phyloP scores from a whole-genome alignment of 92 coral and sea anemone genomes.

The Phenganax subtilis region DNA sequence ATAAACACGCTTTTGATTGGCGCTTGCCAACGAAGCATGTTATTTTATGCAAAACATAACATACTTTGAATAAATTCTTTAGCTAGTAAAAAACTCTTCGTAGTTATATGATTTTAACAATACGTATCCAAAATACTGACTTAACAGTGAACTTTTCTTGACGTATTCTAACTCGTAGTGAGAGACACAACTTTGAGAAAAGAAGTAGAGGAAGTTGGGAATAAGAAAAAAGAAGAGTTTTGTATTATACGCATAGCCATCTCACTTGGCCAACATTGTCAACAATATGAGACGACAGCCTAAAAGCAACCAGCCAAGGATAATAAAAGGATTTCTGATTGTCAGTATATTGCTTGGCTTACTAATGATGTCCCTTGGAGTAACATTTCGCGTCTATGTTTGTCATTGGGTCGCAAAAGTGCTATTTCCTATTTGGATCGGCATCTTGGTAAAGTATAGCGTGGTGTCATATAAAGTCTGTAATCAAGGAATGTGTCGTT shows the following conservation, averaged over 20 bases:
- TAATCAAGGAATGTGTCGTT: no score
- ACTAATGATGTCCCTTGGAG: conserved; percentile 22
- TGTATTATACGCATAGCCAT: neutral
- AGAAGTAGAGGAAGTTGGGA: no score
- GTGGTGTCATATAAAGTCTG: neutral
- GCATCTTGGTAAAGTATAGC: conserved; percentile 20
- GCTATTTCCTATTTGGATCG: conserved; percentile 28
- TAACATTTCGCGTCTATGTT: conserved; percentile 36
- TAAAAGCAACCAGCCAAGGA: neutral
- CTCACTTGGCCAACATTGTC: neutral
- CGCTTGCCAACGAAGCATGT: conserved; percentile 27
- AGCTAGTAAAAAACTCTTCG: neutral
- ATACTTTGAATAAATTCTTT: conserved; percentile 36
- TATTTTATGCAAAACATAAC: conserved; percentile 26
- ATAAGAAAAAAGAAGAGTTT: neutral
- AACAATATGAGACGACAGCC: conserved; percentile 5
- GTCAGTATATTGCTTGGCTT: conserved; percentile 16
- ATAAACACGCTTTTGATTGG: conserved; percentile 21
- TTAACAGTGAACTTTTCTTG: neutral
- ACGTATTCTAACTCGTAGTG: neutral
- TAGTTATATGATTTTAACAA: neutral
- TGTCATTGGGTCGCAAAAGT: conserved; percentile 36
- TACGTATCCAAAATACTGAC: neutral
- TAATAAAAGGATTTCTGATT: neutral
- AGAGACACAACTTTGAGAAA: neutral